These are phyloP conservation scores for Folsomia manolachei DNA, from an alignment of 2,888 invertebrate species.

Conservation along the genomic window DNA sequence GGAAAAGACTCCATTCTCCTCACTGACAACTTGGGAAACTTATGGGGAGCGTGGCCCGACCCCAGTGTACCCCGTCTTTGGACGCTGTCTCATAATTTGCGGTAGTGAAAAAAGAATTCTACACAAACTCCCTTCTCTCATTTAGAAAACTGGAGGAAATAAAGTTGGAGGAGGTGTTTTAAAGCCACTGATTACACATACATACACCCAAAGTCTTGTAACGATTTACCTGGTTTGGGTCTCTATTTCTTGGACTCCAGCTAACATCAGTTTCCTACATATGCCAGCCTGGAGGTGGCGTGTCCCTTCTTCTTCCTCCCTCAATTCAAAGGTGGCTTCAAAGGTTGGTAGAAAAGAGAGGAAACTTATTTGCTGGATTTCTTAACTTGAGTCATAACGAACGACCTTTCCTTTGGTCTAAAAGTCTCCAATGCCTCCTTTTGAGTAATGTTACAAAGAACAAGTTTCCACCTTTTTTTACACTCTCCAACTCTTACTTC, in stretches of 20 bases:
- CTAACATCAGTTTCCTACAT: background rate
- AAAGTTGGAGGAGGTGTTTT: background rate
- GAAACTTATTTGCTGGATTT: slow-evolving; percentile 31
- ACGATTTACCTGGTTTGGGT: background rate
- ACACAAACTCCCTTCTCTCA: background rate
- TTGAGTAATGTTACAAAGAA: slow-evolving; percentile 27
- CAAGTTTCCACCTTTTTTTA: slow-evolving; percentile 18
- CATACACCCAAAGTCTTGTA: background rate
- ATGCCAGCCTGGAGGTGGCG: background rate
- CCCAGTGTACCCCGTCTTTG: background rate
- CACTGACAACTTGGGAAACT: background rate
- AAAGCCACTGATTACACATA: background rate
- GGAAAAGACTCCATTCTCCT: background rate
- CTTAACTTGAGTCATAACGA: slow-evolving; percentile 32
- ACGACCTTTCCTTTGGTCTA: slow-evolving; percentile 37
- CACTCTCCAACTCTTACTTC: background rate
- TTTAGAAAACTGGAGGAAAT: background rate
- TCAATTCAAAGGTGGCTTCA: no score
- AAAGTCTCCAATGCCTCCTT: slow-evolving; percentile 37
- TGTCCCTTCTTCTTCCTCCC: no score
- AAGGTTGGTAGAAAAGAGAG: no score
- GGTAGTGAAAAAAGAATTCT: slow-evolving; percentile 4
- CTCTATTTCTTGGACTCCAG: background rate
- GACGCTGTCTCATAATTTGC: slow-evolving; percentile 16
- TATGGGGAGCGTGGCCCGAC: background rate